Evolutionary conservation across 2,888 invertebrate species (phyloP).

Genomic region (Didymodactylos carnosus): DNA sequence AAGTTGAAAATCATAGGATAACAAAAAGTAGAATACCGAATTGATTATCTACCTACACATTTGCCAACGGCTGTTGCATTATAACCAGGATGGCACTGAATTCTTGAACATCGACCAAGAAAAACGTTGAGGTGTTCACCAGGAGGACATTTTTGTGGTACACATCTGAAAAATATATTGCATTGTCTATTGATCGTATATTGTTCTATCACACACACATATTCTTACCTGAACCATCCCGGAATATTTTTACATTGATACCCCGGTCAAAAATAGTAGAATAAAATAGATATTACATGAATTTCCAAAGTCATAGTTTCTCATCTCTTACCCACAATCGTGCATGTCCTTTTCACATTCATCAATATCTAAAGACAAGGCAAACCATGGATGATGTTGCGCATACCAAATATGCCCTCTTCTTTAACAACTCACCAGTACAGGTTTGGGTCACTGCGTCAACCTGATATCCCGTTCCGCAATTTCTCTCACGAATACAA

Average conservation of each 20-base stretch:
- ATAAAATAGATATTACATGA: not conserved
- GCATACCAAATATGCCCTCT: not conserved
- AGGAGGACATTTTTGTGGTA: conserved; percentile 1
- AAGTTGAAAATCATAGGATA: not conserved
- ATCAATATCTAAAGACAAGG: not conserved
- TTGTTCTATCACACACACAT: not conserved
- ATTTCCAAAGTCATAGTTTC: not conserved
- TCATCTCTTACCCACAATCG: conserved; percentile 1
- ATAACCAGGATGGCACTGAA: conserved; percentile 8
- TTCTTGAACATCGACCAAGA: conserved; percentile 11
- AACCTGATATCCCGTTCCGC: conserved; percentile 14
- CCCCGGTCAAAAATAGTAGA: conserved; percentile 4
- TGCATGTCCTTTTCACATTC: conserved; percentile 8
- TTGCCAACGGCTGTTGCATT: not conserved
- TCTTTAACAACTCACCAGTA: not conserved
- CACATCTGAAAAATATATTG: conserved; percentile 2
- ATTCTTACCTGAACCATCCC: conserved; percentile 11
- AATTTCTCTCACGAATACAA: conserved; percentile 13
- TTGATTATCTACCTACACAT: not conserved
- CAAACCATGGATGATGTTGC: not conserved
- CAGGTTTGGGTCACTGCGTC: conserved; percentile 10
- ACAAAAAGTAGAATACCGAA: not conserved
- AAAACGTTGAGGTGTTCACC: conserved; percentile 6
- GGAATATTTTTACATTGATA: conserved; percentile 10
- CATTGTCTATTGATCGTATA: not conserved